Percentiles rank a stretch among this genome's conserved stretches.
These are phyloP conservation scores for Palaemon carinicauda DNA, from an alignment of 1,140 invertebrate genomes.

Conservation along the genomic window DNA sequence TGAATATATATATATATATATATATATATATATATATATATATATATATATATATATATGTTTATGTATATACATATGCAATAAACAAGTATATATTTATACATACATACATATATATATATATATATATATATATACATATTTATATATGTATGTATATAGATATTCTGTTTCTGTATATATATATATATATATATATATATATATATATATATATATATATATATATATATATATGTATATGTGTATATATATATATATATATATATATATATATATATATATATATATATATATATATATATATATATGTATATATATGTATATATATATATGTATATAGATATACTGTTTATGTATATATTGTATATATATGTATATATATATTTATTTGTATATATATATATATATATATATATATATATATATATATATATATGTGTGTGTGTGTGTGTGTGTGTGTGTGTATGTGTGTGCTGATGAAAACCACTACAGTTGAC, in stretches of 20 bases:
- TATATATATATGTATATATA: background rate
- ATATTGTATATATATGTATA: background rate
- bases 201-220: background rate
- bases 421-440: background rate
- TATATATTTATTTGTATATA: background rate
- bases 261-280: slow-evolving; percentile 2
- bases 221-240: background rate
- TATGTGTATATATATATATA: background rate
- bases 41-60: background rate
- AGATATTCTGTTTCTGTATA: background rate
- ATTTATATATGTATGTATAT: background rate
- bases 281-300: background rate
- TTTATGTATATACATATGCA: background rate
- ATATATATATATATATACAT: background rate
- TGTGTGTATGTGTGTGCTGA: background rate
- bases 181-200: background rate
- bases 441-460: background rate
- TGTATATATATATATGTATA: background rate
- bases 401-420: background rate
- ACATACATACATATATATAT: background rate
- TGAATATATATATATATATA: background rate
- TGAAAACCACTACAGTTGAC: too few species aligned
- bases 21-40: background rate
- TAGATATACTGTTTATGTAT: too few species aligned
- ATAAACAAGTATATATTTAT: background rate